These are phyloP conservation scores for Drosophila meridiana DNA, from an alignment of 2,888 invertebrate genomes.

Conservation along the genomic window DNA sequence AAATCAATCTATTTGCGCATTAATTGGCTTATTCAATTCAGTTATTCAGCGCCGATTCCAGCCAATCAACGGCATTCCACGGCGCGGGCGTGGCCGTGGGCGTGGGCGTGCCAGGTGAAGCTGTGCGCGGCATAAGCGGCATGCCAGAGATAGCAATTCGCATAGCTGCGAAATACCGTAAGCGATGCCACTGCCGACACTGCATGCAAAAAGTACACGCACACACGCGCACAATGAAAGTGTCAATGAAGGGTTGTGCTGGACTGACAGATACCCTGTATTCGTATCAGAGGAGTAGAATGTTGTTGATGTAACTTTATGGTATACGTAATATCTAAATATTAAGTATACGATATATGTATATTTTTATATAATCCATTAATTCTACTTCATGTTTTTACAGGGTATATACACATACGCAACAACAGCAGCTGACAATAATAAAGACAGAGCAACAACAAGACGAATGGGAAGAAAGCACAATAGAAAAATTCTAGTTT, in stretches of 20 bases:
- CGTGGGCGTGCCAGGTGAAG: constrained; percentile 14
- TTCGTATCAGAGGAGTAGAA: not conserved
- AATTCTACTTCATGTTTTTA: not conserved
- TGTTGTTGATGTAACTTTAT: not conserved
- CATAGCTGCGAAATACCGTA: constrained; percentile 61
- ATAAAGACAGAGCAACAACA: constrained; percentile 45
- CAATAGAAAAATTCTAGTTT: constrained; percentile 10
- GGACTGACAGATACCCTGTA: constrained; percentile 3
- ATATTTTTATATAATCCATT: too few species aligned
- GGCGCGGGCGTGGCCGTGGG: not conserved
- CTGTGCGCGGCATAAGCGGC: constrained; percentile 40
- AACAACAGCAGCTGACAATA: constrained; percentile 34
- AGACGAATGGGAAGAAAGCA: constrained; percentile 18
- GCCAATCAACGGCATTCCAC: constrained; percentile 36
- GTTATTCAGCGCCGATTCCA: constrained; percentile 39
- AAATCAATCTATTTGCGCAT: constrained; percentile 73
- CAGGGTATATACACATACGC: constrained; percentile 25
- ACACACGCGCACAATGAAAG: not conserved
- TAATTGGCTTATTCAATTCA: constrained; percentile 26
- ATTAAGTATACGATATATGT: not conserved
- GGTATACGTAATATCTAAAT: not conserved
- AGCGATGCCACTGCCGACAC: constrained; percentile 60
- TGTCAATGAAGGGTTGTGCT: not conserved
- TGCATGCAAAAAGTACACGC: constrained; percentile 54
- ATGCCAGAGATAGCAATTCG: constrained; percentile 58